Conservation (phyloP, 2,888 invertebrate species). For the Nemotelus pantherinus region DNA sequence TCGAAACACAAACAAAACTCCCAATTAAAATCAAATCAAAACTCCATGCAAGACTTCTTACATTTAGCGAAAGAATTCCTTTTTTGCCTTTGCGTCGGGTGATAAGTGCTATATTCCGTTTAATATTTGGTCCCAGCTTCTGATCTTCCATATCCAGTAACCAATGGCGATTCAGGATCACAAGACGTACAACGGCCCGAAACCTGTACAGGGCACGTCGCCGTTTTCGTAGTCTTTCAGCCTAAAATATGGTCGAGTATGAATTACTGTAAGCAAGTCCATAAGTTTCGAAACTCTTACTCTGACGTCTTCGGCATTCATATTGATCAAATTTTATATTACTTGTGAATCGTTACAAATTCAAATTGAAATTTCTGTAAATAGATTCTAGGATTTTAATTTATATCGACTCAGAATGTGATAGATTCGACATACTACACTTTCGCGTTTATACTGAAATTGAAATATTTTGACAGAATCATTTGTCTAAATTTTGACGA, state of each 20-base stretch:
- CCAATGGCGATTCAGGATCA: constrained; percentile 68
- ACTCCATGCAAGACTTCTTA: constrained; percentile 53
- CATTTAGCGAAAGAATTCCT: constrained; percentile 66
- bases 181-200: constrained; percentile 67
- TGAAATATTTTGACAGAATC: too few relatives aligned
- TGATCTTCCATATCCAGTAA: constrained; percentile 65
- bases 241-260: constrained; percentile 10
- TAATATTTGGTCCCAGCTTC: constrained; percentile 65
- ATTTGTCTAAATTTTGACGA: too few relatives aligned
- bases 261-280: neutral
- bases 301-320: constrained; percentile 9
- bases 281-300: neutral
- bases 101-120: constrained; percentile 69
- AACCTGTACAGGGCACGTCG: constrained; percentile 68
- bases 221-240: constrained; percentile 61
- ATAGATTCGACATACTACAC: too few relatives aligned
- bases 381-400: too few relatives aligned
- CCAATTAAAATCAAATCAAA: neutral
- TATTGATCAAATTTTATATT: constrained; percentile 4
- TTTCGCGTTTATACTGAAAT: too few relatives aligned
- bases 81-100: constrained; percentile 66
- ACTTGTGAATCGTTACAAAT: too few relatives aligned
- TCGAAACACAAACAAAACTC: neutral
- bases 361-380: too few relatives aligned
- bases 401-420: too few relatives aligned